Percentiles rank a stretch among this genome's conserved stretches.
Evolutionary conservation across 1,140 invertebrate genomes (phyloP).

Genomic region (Diorhabda carinulata): DNA sequence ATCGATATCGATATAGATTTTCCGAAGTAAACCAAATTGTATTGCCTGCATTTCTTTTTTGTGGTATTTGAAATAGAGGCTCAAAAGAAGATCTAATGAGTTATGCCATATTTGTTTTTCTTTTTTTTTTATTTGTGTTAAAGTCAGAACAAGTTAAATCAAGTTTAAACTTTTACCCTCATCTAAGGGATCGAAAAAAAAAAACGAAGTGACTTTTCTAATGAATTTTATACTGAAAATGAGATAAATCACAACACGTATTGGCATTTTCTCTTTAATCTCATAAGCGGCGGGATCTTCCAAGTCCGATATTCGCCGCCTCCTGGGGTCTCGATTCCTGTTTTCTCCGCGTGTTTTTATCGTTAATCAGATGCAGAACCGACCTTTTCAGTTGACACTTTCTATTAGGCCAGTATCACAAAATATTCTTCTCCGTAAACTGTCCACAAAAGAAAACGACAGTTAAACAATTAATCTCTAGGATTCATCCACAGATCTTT

Average conservation of each 20-base stretch:
- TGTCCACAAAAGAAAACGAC: too few relatives aligned
- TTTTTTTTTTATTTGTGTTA: too few relatives aligned
- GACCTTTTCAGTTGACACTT: slow-evolving; percentile 40
- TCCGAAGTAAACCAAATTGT: too few relatives aligned
- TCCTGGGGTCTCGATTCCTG: slow-evolving; percentile 22
- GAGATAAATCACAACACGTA: slow-evolving; percentile 2
- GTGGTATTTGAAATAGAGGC: too few relatives aligned
- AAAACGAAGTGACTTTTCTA: background rate
- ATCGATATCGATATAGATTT: too few relatives aligned
- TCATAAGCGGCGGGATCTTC: background rate
- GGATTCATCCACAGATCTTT: too few relatives aligned
- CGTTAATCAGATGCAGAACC: slow-evolving; percentile 36
- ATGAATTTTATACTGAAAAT: background rate
- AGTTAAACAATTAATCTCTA: too few relatives aligned
- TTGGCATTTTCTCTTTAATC: background rate
- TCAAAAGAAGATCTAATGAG: too few relatives aligned
- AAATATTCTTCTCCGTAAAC: too few relatives aligned
- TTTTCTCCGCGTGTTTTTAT: slow-evolving; percentile 30
- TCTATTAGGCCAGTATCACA: slow-evolving; percentile 37
- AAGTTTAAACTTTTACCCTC: background rate
- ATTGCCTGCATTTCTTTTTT: too few relatives aligned
- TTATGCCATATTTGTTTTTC: too few relatives aligned
- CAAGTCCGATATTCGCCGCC: slow-evolving; percentile 14
- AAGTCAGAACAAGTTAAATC: too few relatives aligned
- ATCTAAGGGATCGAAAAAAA: background rate